Evolutionary conservation across 2,797 vertebrate genomes (phyloP).

Genomic region (Myotis myotis): DNA sequence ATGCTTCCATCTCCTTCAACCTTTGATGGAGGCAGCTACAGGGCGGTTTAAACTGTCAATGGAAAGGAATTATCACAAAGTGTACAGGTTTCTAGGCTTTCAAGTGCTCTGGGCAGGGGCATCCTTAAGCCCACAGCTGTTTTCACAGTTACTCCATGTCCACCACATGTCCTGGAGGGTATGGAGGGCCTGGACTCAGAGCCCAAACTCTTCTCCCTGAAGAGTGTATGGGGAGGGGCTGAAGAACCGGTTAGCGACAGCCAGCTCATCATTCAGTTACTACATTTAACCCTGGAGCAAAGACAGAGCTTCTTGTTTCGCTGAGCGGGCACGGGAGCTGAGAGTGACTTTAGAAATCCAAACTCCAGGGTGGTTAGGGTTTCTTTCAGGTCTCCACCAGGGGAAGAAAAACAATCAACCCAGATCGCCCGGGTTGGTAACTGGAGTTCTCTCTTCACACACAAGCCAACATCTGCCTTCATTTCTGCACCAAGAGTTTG

Average conservation of each 20-base stretch:
- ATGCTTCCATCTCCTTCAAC: not conserved
- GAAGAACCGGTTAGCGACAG: not conserved
- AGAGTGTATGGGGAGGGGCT: not conserved
- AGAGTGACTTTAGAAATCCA: conserved; percentile 18
- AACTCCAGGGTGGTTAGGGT: not conserved
- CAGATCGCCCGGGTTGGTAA: not conserved
- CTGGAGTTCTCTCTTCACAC: not conserved
- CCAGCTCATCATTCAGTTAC: not conserved
- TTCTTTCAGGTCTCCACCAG: not conserved
- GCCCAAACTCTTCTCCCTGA: not conserved
- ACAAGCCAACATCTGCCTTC: not conserved
- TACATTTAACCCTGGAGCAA: not conserved
- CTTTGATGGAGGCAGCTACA: not conserved
- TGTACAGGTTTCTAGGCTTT: not conserved
- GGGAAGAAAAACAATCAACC: not conserved
- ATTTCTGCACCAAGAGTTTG: not conserved
- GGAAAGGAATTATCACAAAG: not conserved
- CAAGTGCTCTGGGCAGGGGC: not conserved
- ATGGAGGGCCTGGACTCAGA: not conserved
- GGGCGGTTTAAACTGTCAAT: not conserved
- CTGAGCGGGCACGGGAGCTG: not conserved
- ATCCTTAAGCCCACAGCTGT: not conserved
- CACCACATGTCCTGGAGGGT: not conserved
- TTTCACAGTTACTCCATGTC: not conserved
- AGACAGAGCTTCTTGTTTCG: not conserved